Base-by-base conservation (phyloP, 2,113 vertebrate species). In the Octodon degus region DNA sequence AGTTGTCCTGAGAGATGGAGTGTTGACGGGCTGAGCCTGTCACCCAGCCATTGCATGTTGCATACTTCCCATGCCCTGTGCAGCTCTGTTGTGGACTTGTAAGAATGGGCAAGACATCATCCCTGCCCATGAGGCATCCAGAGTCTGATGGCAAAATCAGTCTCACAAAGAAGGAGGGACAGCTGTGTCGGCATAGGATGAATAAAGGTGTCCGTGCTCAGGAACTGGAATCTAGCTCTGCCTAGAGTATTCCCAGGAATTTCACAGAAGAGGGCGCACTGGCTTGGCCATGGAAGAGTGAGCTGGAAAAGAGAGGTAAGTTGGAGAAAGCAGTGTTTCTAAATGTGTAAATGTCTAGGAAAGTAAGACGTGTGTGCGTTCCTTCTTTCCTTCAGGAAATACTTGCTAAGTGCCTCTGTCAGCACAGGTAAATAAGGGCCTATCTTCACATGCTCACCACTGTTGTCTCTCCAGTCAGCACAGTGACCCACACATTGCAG, bases 371-470 rank as follows among this genome's bases (percentile, higher is more conserved):
- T 76, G 67, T 40, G 30, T 53, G 60, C 47, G 4, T 65, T 43
- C 40, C 32, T 94, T 55, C 50, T 74, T 88, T 34, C 76, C 86
- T 79, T n/a, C 37, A 92, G 77, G 88, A 81, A 81, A 11, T 80
- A 63, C 13, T 68, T 89, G 72, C 65, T 91, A 76, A 50, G 14
- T 30, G n/a, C 11, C 7, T 93, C 3, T 95, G 0, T 63, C 70
- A 92, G 84, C 55, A 47, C 20, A 88, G 37, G 76, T 88, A 80
- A 92, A 93, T 74, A 60, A 40, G 68, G 81, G 30, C 43, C 58
- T 0, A 0, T 25, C 63, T 62, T 76, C 86, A 2, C 16, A 14
- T 77, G 62, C 76, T 87, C 32, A 43, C 90, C 83, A 19, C 62
- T 37, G 32, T 47, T 85, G 58, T 43, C 62, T 74, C 3, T 30